Percentiles rank a stretch among this genome's conserved stretches.
Conservation (phyloP, 2,797 vertebrate species). For the Arctocebus calabarensis region DNA sequence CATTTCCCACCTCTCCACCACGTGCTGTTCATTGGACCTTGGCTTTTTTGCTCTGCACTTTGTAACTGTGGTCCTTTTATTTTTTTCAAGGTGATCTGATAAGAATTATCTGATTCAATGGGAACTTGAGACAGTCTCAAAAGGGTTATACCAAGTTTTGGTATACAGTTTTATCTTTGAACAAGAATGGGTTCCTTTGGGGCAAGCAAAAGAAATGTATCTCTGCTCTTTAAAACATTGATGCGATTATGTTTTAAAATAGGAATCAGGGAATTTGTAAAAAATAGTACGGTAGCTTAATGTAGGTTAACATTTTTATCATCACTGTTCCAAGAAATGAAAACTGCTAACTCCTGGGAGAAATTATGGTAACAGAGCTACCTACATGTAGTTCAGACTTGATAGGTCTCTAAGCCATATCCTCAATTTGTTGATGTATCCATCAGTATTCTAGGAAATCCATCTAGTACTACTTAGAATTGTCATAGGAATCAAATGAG, state of each 20-base stretch:
- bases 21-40: conserved; percentile 30
- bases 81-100: conserved; percentile 78
- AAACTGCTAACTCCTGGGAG: not conserved
- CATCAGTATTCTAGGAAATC: no score
- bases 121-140: conserved; percentile 79
- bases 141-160: conserved; percentile 57
- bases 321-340: conserved; percentile 13
- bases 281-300: not conserved
- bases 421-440: not conserved
- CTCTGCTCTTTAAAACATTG: conserved; percentile 5
- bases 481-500: not conserved
- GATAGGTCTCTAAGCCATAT: conserved; percentile 14
- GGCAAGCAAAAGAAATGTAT: not conserved
- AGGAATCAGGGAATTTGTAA: conserved; percentile 34
- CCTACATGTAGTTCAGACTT: not conserved
- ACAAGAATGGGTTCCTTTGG: conserved; percentile 31
- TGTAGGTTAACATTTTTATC: not conserved
- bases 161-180: conserved; percentile 57
- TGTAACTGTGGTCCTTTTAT: conserved; percentile 76
- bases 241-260: conserved; percentile 52
- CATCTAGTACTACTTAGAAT: not conserved
- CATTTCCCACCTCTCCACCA: conserved; percentile 76
- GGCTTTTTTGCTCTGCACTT: conserved; percentile 72
- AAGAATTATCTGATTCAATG: conserved; percentile 78
- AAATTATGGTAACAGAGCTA: not conserved